phyloP scores from a whole-genome alignment of 2,113 vertebrate genomes.

The Poeciliopsis retropinna region DNA sequence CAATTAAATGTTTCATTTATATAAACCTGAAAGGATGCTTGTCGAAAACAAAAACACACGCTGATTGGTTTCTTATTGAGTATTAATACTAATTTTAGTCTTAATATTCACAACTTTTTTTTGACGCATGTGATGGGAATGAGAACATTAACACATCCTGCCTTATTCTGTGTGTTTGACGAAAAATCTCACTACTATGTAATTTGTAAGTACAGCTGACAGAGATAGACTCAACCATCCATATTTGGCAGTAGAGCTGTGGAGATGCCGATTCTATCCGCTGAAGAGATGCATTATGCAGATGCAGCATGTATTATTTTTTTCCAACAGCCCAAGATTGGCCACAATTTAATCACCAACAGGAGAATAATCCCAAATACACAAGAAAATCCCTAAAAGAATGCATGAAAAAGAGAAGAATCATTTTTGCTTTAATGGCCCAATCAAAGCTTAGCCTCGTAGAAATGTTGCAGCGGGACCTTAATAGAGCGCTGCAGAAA shows the following conservation, averaged over 20 bases:
- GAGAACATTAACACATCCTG: background rate
- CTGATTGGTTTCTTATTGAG: background rate
- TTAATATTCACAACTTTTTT: background rate
- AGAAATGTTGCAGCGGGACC: background rate
- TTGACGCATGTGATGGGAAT: background rate
- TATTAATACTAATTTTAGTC: background rate
- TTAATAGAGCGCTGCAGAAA: background rate
- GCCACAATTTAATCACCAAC: background rate
- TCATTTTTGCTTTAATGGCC: background rate
- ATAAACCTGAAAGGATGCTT: conserved; percentile 48
- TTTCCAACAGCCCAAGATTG: background rate
- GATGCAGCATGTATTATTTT: background rate
- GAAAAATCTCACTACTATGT: background rate
- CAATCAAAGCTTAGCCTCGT: background rate
- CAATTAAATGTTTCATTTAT: conserved; percentile 38
- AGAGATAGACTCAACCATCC: background rate
- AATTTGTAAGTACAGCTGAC: background rate
- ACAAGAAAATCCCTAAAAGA: background rate
- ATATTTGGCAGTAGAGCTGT: background rate
- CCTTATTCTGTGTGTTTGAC: background rate
- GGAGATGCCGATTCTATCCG: no score
- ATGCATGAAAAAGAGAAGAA: background rate
- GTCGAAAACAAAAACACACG: conserved; percentile 11
- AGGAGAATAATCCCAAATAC: background rate
- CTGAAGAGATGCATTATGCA: background rate